Evolutionary conservation across 2,888 invertebrate genomes (phyloP), one percentile per base, ranked within the genome.

Genomic region (Drosophila hawaiiensis): DNA sequence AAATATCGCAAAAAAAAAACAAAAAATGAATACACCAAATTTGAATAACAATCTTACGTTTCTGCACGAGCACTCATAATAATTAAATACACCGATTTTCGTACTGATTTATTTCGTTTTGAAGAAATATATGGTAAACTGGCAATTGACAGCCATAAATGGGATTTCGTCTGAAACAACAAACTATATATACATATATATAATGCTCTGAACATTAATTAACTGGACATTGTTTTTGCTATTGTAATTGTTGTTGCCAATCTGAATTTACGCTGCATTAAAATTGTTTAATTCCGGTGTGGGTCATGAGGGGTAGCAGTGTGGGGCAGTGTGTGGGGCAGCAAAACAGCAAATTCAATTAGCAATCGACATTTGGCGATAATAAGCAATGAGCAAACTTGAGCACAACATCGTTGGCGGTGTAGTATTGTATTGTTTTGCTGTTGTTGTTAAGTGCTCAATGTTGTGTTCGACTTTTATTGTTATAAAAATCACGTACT

Each of bases 401-500:
- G 64, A 79, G 77, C 79, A 75, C 71, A 72, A 60, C 77, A 68
- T 70, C 63, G 70, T 39, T 73, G 43, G 29, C 29, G 64, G 73
- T 56, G 50, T 60, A 43, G 70, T 39, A 29, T 39, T 58, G 29
- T 41, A 16, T 41, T 58, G 29, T n/a, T n/a, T 41, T 50, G 50
- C 16, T 74, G 54, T 66, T 77, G 47, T 41, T 58, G 71, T 80
- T 90, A 87, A 89, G 80, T 90, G 90, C 67, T 85, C 88, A 85
- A 78, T 85, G 85, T 69, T 82, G 80, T 59, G 76, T 70, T 75
- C 73, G 58, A 69, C 62, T 84, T 90, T 88, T 73, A 90, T 85
- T 85, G 89, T 88, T 85, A 90, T 90, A 90, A 90, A 88, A 88
- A 85, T 85, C 85, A 85, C 85, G 85, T 90, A 85, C 79, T 80